These are phyloP conservation scores for Pocota personata DNA, from an alignment of 2,888 invertebrate species.

Conservation along the genomic window DNA sequence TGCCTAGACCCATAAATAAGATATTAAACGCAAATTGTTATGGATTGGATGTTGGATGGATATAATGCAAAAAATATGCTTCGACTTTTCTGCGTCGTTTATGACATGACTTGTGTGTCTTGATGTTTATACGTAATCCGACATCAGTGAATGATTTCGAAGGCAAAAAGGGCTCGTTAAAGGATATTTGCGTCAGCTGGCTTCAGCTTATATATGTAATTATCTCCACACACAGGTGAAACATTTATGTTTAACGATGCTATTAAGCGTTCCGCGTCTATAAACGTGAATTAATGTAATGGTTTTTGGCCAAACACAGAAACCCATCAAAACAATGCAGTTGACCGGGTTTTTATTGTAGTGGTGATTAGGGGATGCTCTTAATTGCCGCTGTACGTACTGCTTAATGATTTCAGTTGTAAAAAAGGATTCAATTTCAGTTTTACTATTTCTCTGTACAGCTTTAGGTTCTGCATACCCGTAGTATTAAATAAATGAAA, in stretches of 20 bases:
- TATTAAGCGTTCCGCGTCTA: neutral
- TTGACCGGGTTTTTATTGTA: slow-evolving; percentile 4
- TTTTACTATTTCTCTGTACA: neutral
- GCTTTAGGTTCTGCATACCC: too few species aligned
- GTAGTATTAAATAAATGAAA: neutral
- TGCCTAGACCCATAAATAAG: slow-evolving; percentile 18
- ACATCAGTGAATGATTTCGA: neutral
- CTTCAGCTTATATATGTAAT: neutral
- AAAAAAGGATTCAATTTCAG: neutral
- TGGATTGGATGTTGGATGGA: neutral
- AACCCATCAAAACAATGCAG: neutral
- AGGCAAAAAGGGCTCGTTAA: neutral
- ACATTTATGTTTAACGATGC: neutral
- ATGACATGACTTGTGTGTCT: neutral
- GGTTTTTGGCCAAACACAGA: neutral
- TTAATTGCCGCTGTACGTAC: neutral
- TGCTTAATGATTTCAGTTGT: neutral
- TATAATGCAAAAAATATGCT: slow-evolving; percentile 6
- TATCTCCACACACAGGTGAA: slow-evolving; percentile 12
- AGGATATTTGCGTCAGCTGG: neutral
- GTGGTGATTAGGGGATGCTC: slow-evolving; percentile 10
- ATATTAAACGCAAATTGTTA: slow-evolving; percentile 20
- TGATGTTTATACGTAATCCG: neutral
- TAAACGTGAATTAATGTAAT: neutral
- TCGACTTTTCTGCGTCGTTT: neutral